Evolutionary conservation across 2,888 invertebrate species (phyloP), one percentile per base, ranked within the genome.

Genomic region (Sinodicranocentrus sp.): DNA sequence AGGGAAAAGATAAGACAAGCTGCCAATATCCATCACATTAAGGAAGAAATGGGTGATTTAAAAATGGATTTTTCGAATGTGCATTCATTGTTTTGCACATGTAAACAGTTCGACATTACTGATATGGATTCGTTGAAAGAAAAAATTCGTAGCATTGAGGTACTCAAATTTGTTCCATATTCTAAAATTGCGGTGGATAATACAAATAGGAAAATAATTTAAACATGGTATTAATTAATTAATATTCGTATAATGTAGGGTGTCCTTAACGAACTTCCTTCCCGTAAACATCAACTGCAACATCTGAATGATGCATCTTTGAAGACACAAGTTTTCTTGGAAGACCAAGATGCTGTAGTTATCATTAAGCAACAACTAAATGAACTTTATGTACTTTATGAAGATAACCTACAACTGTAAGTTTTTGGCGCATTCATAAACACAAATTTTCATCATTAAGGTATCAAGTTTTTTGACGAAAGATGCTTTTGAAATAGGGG

Each of bases 351-450:
- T 54, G 79, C 80, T 17, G 84, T 86, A 19, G 63, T 80, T 8
- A 86, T 86, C 71, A 82, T 88, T 19, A 88, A 87, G 54, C 83
- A 86, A 28, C 88, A 88, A 63, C 61, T 88, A n/a, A 84, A 87
- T 54, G 88, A 88, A 79, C 77, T 88, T 21, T 88, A 88, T 83
- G 78, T 86, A 2, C 77, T 88, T n/a, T 88, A 88, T 65, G 88
- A 88, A 63, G 88, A 88, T 70, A 88, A 88, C 75, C 87, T 87
- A 48, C 88, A 88, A 68, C 75, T 88, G 88, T 88, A 85, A 87
- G 87, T 82, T 21, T 13, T n/a, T n/a, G n/a, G n/a, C n/a, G n/a
- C n/a, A n/a, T n/a, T 33, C 33, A 33, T 6, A 33, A 33, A 33
- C 33, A 33, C 10, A 33, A 33, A 33, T 33, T 33, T 33, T 33